Evolutionary conservation across 2,113 vertebrate genomes (phyloP), one percentile per base, ranked within the genome.

Genomic region (Herpetotheres cachinnans): DNA sequence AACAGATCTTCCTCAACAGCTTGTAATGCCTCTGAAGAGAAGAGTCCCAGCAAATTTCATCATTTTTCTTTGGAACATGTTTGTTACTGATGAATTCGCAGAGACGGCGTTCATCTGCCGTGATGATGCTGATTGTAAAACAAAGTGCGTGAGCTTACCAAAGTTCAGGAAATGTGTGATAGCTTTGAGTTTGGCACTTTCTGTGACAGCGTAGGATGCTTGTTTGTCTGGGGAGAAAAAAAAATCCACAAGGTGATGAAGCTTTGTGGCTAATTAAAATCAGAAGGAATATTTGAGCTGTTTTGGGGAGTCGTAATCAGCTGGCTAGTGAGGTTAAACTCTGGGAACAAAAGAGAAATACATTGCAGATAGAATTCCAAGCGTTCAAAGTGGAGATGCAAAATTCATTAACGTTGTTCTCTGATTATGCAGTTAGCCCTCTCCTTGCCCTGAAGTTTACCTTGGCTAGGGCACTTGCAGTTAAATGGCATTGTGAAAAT

Each of bases 401-500:
- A 82, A 96, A 96, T 96, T 97, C 96, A 98, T 98, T 97, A 96
- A 90, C 16, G 46, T 67, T 96, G 65, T 83, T 97, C 92, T 97
- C 93, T 97, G 94, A 97, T 98, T 97, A 96, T 97, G 82, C 89
- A 96, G 90, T 97, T 97, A 96, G 96, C 91, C 93, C 91, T 96
- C 97, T 95, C 95, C 96, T 98, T 97, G 86, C 97, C 96, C 95
- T 94, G 7, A 76, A 58, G 94, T 98, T 98, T 98, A 98, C 98
- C 97, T 98, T 98, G 98, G 97, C 96, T 86, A 25, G 67, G 91
- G 95, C 86, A 92, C 86, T 97, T 93, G 97, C 86, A 97, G 95
- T 97, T 97, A 98, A 98, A 98, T 95, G 94, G 94, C 96, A 95
- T 94, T 92, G 96, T 96, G 96, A 97, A 98, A 98, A 98, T 98